Conservation (phyloP, 2,797 vertebrate species). For the Diceros bicornis region DNA sequence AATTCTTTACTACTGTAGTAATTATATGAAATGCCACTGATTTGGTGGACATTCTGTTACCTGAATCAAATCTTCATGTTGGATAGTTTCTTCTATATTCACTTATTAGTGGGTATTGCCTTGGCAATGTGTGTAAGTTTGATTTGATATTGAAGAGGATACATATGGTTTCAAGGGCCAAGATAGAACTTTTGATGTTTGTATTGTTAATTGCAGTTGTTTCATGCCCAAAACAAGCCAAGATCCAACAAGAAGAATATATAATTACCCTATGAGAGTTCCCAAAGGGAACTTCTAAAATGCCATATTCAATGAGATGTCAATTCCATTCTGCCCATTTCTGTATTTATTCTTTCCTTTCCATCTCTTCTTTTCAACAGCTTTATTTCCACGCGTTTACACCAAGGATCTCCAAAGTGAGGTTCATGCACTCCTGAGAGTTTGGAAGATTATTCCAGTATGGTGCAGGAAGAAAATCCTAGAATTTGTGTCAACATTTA, state of each 20-base stretch:
- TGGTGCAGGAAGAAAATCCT: background rate
- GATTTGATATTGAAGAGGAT: background rate
- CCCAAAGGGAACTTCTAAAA: background rate
- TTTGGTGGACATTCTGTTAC: background rate
- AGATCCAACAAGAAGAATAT: background rate
- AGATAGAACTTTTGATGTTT: background rate
- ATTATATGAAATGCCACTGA: background rate
- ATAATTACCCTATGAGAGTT: background rate
- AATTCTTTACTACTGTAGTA: background rate
- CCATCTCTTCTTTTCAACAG: background rate
- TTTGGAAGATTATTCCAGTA: background rate
- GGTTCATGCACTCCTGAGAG: background rate
- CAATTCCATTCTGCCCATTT: background rate
- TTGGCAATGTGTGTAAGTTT: background rate
- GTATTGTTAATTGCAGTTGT: background rate
- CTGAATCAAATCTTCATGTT: background rate
- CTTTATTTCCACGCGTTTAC: background rate
- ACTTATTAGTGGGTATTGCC: background rate
- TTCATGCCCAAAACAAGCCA: background rate
- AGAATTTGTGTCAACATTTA: background rate
- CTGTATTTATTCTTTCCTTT: background rate
- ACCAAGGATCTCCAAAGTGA: background rate
- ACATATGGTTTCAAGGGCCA: background rate
- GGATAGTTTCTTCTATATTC: background rate
- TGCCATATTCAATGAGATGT: background rate